Percentiles rank a stretch among this genome's conserved stretches.
Conservation (phyloP, 1,140 invertebrate genomes). For the Pseudachorutes palmiensis region DNA sequence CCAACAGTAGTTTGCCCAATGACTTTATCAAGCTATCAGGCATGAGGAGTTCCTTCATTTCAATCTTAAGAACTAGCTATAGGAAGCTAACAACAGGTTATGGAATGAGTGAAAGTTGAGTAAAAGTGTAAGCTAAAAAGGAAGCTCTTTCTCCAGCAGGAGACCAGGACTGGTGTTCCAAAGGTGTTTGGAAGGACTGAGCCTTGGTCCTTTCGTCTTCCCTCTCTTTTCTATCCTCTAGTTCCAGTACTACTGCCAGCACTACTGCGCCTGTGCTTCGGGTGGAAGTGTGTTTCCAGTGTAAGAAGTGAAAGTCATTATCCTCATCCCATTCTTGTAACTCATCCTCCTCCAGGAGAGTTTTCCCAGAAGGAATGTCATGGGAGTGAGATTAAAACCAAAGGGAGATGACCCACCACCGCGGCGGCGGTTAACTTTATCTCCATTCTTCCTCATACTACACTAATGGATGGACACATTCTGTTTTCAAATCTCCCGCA, state of each 20-base stretch:
- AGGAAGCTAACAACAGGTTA: too few species aligned
- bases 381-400: neutral
- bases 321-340: slow-evolving; percentile 2
- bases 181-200: too few species aligned
- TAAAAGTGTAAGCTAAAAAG: too few species aligned
- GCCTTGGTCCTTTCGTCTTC: neutral
- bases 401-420: neutral
- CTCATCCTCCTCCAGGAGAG: slow-evolving; percentile 10
- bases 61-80: too few species aligned
- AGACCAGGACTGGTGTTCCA: too few species aligned
- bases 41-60: neutral
- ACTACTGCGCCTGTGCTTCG: neutral
- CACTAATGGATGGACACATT: neutral
- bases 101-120: too few species aligned
- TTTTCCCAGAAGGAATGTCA: neutral
- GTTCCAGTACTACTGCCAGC: too few species aligned
- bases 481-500: neutral
- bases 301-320: neutral
- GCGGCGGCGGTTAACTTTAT: slow-evolving; percentile 5
- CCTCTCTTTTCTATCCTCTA: slow-evolving; percentile 1
- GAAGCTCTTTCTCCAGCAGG: too few species aligned
- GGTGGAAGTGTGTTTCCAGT: neutral
- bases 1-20: neutral
- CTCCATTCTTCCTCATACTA: too few species aligned
- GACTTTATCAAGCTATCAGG: neutral